A percentile compares a stretch with the other conserved stretches of the same genome.
Conservation (phyloP, 2,797 vertebrate genomes). For the Australoheros facetus region DNA sequence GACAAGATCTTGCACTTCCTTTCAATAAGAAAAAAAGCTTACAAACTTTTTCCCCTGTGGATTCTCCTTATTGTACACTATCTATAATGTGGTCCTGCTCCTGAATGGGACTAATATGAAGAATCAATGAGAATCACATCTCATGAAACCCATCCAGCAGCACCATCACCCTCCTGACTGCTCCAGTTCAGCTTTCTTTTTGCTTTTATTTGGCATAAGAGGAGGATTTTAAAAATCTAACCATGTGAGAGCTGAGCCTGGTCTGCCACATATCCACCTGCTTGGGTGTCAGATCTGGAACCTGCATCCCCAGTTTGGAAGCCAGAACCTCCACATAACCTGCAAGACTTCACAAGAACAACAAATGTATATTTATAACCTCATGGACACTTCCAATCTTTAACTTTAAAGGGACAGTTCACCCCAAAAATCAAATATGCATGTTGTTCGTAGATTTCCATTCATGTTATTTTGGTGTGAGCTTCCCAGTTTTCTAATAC, state of each 20-base stretch:
- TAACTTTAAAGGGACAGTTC: too few relatives aligned
- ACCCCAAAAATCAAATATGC: neutral
- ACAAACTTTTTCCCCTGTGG: neutral
- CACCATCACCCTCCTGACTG: too few relatives aligned
- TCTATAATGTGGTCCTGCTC: neutral
- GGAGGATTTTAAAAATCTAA: conserved; percentile 67
- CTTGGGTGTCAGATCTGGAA: conserved; percentile 91
- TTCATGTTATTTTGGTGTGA: neutral
- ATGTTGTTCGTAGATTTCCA: fast-evolving
- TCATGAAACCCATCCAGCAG: neutral
- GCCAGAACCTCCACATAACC: conserved; percentile 95
- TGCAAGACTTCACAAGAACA: conserved; percentile 85
- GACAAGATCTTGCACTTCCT: neutral
- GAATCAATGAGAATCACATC: neutral
- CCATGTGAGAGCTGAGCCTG: conserved; percentile 89
- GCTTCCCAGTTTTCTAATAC: neutral
- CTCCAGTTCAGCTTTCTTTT: too few relatives aligned
- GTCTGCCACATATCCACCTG: conserved; percentile 98
- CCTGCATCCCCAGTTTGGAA: conserved; percentile 90
- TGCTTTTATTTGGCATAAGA: neutral
- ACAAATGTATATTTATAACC: fast-evolving
- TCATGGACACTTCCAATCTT: neutral
- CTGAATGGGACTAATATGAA: neutral
- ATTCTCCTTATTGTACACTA: neutral
- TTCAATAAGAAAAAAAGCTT: neutral